These are phyloP conservation scores for Elgaria multicarinata DNA, from an alignment of 2,113 vertebrate species.

Conservation along the genomic window DNA sequence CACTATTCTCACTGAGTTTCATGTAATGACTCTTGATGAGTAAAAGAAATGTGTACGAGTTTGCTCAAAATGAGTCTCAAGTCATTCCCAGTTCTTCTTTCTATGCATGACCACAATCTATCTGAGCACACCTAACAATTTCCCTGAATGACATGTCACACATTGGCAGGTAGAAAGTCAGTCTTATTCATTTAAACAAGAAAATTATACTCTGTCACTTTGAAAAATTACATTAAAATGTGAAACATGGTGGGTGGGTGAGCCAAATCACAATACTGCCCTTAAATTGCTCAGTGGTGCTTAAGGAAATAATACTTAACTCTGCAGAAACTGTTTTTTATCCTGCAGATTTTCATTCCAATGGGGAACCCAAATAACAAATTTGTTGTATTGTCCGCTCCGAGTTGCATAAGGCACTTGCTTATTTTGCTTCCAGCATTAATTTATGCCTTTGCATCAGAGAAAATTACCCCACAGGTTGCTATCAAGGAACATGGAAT, in stretches of 20 bases:
- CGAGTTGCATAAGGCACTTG: neutral
- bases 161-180: conserved; percentile 18
- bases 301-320: conserved; percentile 26
- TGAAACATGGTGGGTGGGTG: conserved; percentile 18
- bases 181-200: conserved; percentile 41
- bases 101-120: conserved; percentile 10
- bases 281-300: conserved; percentile 27
- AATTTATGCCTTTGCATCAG: neutral
- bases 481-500: conserved; percentile 11
- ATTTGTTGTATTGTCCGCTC: neutral
- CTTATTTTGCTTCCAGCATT: conserved; percentile 18
- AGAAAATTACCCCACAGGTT: conserved; percentile 13
- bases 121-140: neutral
- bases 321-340: conserved; percentile 30
- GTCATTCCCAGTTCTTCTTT: neutral
- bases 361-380: neutral
- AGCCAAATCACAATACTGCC: conserved; percentile 20
- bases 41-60: conserved; percentile 7
- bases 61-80: neutral
- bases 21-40: neutral
- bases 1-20: neutral
- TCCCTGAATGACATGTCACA: conserved; percentile 18
- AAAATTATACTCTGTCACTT: conserved; percentile 33
- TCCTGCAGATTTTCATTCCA: conserved; percentile 33
- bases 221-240: conserved; percentile 28